Evolutionary conservation across 2,113 vertebrate genomes (phyloP), one percentile per base, ranked within the genome.

Genomic region (Passer domesticus): DNA sequence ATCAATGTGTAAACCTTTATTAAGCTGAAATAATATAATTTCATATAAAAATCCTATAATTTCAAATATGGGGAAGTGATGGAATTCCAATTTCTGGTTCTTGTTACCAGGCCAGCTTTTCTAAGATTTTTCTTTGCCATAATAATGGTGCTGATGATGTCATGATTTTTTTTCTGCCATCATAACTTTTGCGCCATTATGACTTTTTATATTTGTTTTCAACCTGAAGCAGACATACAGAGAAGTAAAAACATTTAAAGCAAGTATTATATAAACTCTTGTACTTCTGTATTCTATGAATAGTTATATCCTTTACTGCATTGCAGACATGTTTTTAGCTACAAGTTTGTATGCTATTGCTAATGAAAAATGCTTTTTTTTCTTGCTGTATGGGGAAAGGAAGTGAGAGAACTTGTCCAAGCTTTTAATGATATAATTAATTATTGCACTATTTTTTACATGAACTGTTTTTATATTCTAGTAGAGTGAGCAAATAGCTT

Each of bases 391-490:
- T 43, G 19, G 59, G 27, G 60, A 81, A 74, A 81, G 55, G 17
- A 92, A 70, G 46, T 89, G 64, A 83, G 39, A 92, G 35, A 78
- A 86, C 28, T 41, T 66, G 59, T 66, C 43, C 31, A 83, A 25
- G 37, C 31, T 81, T 91, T 94, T 87, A 84, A 84, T 59, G 7
- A 63, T 81, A 59, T 44, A 89, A 94, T 72, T 81, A 89, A 83
- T 60, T 63, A 68, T 58, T 91, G 50, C 20, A 41, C 58, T 91
- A 10, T 90, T 95, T 94, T 96, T 70, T 88, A 83, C 27, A 41
- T n/a, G 6, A 92, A 22, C 49, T 44, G 27, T 1, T 90, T 92
- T 78, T 76, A 28, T 70, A 62, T 73, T 95, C 75, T 92, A 56
- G 12, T 68, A 67, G 72, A 70, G 44, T 83, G 39, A 94, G 28